Conservation (phyloP, 2,888 invertebrate species). For the Heliconius hortense region DNA sequence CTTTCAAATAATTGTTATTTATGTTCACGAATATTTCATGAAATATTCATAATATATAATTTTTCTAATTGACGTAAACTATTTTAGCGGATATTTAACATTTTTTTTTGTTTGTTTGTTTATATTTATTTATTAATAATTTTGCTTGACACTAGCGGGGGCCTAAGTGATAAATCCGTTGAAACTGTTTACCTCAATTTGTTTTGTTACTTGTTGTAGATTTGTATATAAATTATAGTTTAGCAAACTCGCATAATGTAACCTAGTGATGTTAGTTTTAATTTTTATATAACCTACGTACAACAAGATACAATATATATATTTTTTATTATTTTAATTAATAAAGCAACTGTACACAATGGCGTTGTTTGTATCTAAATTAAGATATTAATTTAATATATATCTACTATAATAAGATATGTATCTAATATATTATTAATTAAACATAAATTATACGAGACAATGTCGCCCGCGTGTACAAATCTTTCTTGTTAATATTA, state of each 20-base stretch:
- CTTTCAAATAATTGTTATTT: constrained; percentile 17
- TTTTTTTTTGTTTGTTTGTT: neutral
- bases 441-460: neutral
- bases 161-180: constrained; percentile 29
- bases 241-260: constrained; percentile 41
- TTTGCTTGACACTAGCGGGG: constrained; percentile 22
- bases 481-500: constrained; percentile 10
- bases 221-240: constrained; percentile 46
- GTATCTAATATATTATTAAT: neutral
- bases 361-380: constrained; percentile 9
- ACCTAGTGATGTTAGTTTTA: constrained; percentile 36
- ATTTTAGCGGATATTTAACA: constrained; percentile 29
- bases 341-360: constrained; percentile 25
- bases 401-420: neutral
- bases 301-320: constrained; percentile 1
- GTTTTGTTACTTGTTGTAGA: constrained; percentile 42
- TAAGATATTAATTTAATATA: neutral
- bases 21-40: constrained; percentile 12
- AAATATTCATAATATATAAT: neutral
- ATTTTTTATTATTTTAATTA: neutral
- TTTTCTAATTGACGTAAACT: constrained; percentile 31
- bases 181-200: constrained; percentile 39
- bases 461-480: constrained; percentile 16
- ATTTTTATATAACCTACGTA: constrained; percentile 31
- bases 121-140: constrained; percentile 25